Percentiles rank a stretch among this genome's conserved stretches.
Conservation (phyloP, 2,113 vertebrate genomes). For the Podarcis cretensis region DNA sequence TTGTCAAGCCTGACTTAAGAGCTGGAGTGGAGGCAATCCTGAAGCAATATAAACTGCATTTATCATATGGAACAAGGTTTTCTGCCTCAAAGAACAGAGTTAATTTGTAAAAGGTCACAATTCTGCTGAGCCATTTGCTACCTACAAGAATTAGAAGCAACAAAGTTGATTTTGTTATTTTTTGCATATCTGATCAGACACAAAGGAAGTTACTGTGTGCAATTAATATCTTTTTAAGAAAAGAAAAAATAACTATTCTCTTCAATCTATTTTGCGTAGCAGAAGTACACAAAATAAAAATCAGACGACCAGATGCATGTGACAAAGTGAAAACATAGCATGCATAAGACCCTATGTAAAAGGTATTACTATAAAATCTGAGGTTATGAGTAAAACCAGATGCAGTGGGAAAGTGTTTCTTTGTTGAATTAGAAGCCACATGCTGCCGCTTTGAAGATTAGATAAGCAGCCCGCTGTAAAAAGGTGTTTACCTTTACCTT, state of each 20-base stretch:
- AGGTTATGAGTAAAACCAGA: not conserved
- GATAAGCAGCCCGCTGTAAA: not conserved
- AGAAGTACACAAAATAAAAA: not conserved
- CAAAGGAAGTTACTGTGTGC: not conserved
- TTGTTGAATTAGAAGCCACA: too few relatives aligned
- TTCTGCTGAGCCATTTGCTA: not conserved
- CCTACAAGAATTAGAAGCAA: not conserved
- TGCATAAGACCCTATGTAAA: not conserved
- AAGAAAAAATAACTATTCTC: not conserved
- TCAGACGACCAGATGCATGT: too few relatives aligned
- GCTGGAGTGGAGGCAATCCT: not conserved
- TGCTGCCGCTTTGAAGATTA: not conserved
- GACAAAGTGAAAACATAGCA: too few relatives aligned
- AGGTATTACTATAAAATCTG: too few relatives aligned
- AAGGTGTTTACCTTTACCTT: too few relatives aligned
- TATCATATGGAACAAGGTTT: not conserved
- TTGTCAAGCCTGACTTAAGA: not conserved
- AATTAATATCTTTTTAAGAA: not conserved
- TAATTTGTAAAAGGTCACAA: not conserved
- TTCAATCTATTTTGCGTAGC: not conserved
- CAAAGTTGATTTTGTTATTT: not conserved
- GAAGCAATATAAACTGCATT: not conserved
- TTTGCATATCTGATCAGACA: not conserved
- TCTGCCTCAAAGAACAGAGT: not conserved
- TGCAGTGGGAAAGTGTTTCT: too few relatives aligned